Evolutionary conservation across 2,113 vertebrate genomes (phyloP).

Genomic region (Camarhynchus parvulus): DNA sequence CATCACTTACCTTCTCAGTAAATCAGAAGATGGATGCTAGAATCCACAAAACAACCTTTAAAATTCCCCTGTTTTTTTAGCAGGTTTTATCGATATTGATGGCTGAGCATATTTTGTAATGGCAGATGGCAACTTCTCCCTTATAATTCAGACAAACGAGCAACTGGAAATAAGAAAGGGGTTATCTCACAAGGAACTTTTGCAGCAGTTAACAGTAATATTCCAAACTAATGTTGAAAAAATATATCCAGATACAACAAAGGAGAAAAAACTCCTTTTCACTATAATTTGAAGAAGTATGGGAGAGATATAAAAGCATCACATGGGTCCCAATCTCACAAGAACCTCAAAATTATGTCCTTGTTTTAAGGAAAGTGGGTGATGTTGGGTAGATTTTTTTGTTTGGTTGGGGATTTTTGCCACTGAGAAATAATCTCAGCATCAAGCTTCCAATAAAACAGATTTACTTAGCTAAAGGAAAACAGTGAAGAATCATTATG

Average conservation of each 20-base stretch:
- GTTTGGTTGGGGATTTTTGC: not conserved
- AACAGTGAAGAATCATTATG: not conserved
- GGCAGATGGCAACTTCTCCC: not conserved
- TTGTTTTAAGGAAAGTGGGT: not conserved
- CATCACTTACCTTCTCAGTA: constrained; percentile 29
- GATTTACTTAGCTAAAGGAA: not conserved
- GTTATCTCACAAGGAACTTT: not conserved
- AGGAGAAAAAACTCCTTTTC: not conserved
- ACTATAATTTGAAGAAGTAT: not conserved
- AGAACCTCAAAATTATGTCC: not conserved
- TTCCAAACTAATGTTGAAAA: not conserved
- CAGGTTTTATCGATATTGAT: not conserved
- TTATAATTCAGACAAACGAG: not conserved
- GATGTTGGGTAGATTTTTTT: not conserved
- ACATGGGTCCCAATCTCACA: not conserved
- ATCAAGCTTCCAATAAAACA: not conserved
- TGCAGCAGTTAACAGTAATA: not conserved
- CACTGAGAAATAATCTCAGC: not conserved
- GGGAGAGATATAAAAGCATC: not conserved
- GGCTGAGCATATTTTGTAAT: not conserved
- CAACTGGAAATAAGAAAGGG: not conserved
- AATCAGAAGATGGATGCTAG: constrained; percentile 31
- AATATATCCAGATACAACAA: not conserved
- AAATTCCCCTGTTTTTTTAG: not conserved
- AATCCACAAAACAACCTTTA: constrained; percentile 3